phyloP scores from a whole-genome alignment of 2,888 invertebrate species.

The Rotaria magnacalcarata region DNA sequence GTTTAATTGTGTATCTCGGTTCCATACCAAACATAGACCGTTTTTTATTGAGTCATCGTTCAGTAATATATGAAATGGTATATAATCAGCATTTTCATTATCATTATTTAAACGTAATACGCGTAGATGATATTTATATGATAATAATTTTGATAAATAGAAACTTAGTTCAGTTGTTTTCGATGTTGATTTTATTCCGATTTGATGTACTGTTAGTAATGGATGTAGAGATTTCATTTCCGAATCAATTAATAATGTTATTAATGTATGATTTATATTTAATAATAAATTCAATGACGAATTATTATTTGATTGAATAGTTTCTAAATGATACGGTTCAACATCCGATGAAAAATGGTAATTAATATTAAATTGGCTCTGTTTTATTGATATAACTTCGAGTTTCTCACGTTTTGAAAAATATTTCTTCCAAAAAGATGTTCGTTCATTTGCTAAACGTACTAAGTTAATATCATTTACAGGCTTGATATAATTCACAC shows the following conservation, averaged over 20 bases:
- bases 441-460: background rate
- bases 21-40: background rate
- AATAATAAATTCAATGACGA: background rate
- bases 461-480: background rate
- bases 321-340: background rate
- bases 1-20: conserved; percentile 16
- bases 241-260: background rate
- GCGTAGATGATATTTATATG: conserved; percentile 14
- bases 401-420: background rate
- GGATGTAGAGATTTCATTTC: background rate
- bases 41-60: conserved; percentile 5
- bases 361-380: background rate
- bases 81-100: background rate
- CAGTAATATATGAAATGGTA: conserved; percentile 1
- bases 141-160: conserved; percentile 12
- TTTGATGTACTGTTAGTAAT: conserved; percentile 8
- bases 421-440: conserved; percentile 25
- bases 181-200: background rate
- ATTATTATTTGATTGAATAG: background rate
- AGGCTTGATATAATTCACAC: background rate
- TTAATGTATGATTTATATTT: conserved; percentile 27
- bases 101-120: background rate
- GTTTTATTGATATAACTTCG: background rate
- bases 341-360: background rate
- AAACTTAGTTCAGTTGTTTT: background rate